Evolutionary conservation across 2,797 vertebrate genomes (phyloP).

Genomic region (Gallinago solitaria): DNA sequence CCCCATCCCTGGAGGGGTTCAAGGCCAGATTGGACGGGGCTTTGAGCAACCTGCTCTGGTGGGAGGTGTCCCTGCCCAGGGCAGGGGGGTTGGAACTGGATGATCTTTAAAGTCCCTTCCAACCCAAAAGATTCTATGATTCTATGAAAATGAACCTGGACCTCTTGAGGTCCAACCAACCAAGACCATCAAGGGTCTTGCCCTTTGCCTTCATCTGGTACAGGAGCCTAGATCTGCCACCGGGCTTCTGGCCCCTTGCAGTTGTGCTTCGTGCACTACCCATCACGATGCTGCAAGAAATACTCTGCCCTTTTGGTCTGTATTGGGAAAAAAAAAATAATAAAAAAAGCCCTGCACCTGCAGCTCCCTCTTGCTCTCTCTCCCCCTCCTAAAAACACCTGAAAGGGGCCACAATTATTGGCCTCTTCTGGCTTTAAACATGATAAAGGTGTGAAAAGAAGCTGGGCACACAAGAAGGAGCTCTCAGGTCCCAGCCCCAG

Average conservation of each 20-base stretch:
- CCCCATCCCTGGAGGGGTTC: no score
- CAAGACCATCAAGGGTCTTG: no score
- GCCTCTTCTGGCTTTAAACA: background rate
- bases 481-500: background rate
- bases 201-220: fast-evolving
- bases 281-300: fast-evolving
- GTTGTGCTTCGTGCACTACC: fast-evolving
- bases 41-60: no score
- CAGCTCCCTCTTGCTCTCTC: background rate
- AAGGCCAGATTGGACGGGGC: no score
- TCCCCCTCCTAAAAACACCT: background rate
- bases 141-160: background rate
- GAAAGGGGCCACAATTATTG: no score
- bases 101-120: no score
- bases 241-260: background rate
- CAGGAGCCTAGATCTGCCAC: fast-evolving
- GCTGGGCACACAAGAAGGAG: fast-evolving
- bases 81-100: no score
- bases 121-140: no score
- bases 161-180: background rate
- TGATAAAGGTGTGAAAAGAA: background rate
- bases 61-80: no score
- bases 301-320: fast-evolving
- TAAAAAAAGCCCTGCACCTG: background rate
- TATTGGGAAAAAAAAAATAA: background rate